Conservation (phyloP, 2,888 invertebrate species). For the Cantharis lateralis region DNA sequence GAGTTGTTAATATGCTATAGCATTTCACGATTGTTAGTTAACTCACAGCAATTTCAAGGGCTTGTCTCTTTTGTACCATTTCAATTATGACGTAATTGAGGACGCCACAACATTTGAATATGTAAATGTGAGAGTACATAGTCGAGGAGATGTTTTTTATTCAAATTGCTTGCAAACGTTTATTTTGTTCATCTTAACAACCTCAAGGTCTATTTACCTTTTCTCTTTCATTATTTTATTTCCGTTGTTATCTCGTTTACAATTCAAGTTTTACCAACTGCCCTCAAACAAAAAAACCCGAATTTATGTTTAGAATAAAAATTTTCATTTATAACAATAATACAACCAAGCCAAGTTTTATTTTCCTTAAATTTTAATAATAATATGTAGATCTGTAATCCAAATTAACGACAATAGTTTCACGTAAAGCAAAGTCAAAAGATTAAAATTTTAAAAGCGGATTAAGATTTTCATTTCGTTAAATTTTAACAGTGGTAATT, state of each 20-base stretch:
- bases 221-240: conserved; percentile 31
- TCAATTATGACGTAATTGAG: conserved; percentile 55
- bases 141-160: conserved; percentile 44
- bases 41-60: conserved; percentile 45
- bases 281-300: not conserved
- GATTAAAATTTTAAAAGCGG: not conserved
- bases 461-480: not conserved
- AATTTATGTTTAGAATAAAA: not conserved
- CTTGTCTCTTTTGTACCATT: conserved; percentile 50
- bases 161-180: conserved; percentile 49
- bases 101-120: conserved; percentile 54
- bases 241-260: conserved; percentile 19
- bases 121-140: conserved; percentile 47
- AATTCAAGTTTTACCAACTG: conserved; percentile 18
- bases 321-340: not conserved
- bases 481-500: not conserved
- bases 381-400: not conserved
- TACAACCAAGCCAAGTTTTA: not conserved
- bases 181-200: conserved; percentile 46
- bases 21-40: conserved; percentile 40
- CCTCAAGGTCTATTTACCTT: conserved; percentile 40
- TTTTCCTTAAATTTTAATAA: not conserved
- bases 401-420: not conserved
- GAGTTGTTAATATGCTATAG: conserved; percentile 19
- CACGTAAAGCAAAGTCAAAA: not conserved